These are phyloP conservation scores for Phataginus tetradactyla DNA, from an alignment of 2,797 vertebrate genomes.

Conservation along the genomic window DNA sequence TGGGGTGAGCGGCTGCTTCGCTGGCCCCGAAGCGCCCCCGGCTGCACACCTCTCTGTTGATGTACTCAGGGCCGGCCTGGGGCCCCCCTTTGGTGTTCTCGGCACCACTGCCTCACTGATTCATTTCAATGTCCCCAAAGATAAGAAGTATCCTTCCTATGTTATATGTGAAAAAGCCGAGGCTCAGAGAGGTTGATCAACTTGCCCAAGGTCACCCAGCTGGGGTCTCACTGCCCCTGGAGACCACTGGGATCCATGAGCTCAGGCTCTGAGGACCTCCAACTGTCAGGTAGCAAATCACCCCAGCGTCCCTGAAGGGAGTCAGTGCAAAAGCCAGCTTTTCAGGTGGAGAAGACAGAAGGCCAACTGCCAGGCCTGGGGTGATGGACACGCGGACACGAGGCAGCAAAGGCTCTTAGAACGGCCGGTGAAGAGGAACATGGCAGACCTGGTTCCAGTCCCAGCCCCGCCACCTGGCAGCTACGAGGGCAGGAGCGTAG, in stretches of 20 bases:
- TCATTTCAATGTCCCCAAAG: not conserved
- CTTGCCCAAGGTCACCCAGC: not conserved
- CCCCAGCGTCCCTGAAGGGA: not conserved
- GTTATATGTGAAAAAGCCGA: not conserved
- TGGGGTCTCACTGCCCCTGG: not conserved
- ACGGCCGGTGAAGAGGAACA: not conserved
- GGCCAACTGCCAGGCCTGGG: fast-evolving
- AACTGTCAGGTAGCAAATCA: not conserved
- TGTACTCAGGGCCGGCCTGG: not conserved
- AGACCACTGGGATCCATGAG: not conserved
- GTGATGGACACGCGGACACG: fast-evolving
- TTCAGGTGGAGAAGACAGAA: not conserved
- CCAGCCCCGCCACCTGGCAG: not conserved
- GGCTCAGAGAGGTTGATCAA: not conserved
- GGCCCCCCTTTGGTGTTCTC: not conserved
- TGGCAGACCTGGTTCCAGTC: not conserved
- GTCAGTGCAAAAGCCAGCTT: not conserved
- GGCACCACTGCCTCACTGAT: not conserved
- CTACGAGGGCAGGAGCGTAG: not conserved
- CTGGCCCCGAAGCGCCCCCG: not conserved
- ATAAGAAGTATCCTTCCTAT: not conserved
- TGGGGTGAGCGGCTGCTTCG: not conserved
- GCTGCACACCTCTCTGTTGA: not conserved
- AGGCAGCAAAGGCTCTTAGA: not conserved
- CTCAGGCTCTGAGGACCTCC: not conserved